These are phyloP conservation scores for Tanaodytes sp. DNA, from an alignment of 2,888 invertebrate genomes.

Conservation along the genomic window DNA sequence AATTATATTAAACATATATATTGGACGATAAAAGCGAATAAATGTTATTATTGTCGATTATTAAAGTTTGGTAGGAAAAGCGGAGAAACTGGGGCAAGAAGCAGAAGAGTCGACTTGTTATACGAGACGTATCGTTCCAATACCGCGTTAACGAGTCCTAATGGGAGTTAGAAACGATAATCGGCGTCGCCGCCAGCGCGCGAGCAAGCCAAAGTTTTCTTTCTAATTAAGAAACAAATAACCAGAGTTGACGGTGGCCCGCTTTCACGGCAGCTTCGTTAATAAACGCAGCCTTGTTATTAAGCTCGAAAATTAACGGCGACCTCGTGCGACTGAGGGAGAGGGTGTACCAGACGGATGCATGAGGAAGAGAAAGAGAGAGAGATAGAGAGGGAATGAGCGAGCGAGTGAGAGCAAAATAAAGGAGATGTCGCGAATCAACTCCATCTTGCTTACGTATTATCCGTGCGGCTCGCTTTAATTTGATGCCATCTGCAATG, in stretches of 20 bases:
- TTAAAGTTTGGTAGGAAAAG: conserved; percentile 44
- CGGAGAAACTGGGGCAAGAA: conserved; percentile 46
- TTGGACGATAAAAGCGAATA: conserved; percentile 49
- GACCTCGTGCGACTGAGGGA: conserved; percentile 60
- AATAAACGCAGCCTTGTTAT: conserved; percentile 66
- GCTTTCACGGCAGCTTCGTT: conserved; percentile 66
- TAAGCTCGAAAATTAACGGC: conserved; percentile 68
- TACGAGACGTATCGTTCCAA: conserved; percentile 69
- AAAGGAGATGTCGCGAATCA: conserved; percentile 53
- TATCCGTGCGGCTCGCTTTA: conserved; percentile 50
- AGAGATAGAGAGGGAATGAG: too few species aligned
- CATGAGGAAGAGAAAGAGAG: too few species aligned
- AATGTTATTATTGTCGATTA: conserved; percentile 54
- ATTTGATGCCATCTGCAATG: conserved; percentile 52
- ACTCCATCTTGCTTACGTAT: conserved; percentile 54
- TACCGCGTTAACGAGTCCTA: conserved; percentile 71
- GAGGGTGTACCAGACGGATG: conserved; percentile 30
- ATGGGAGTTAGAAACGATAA: conserved; percentile 72
- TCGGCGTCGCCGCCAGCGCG: conserved; percentile 62
- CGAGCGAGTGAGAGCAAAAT: too few species aligned
- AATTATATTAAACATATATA: conserved; percentile 52
- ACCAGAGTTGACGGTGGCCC: conserved; percentile 62
- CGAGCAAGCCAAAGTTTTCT: conserved; percentile 65
- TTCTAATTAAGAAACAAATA: conserved; percentile 71
- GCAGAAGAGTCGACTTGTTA: conserved; percentile 52